Base-by-base conservation (phyloP, 2,113 vertebrate species). In the Sceloporus undulatus region DNA sequence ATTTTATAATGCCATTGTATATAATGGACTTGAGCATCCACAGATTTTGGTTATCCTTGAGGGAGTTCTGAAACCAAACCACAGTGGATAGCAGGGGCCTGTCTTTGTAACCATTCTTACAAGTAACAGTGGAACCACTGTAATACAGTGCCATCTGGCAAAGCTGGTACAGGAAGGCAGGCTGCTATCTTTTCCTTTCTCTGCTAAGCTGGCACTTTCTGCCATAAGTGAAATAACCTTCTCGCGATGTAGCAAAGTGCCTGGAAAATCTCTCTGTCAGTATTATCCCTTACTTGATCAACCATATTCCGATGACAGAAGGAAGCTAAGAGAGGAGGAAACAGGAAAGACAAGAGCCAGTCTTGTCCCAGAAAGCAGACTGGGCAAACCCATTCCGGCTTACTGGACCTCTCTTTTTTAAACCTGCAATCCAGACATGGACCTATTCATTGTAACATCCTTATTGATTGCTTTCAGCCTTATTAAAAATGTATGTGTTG, bases 401-500 rank as follows among this genome's bases (percentile, higher is more conserved):
- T 48, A 48, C 68, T 19, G 38, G 38, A 27, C 80, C 11, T 42
- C 38, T 48, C 23, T 27, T 42, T 56, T 68, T 40, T 40, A 27
- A 82, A 48, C 80, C 62, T 42, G 62, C 29, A 48, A 6, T 68
- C 80, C 80, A 68, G 62, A 42, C 80, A 71, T 23, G 27, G 27
- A 70, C 25, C 81, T 83, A 71, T 71, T 70, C 70, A 71, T 42
- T 52, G 65, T 48, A 83, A 52, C 16, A 34, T 16, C n/a, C 73
- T 29, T 5, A 68, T 21, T 71, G 88, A 85, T 38, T 14, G 54
- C 38, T 86, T 87, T 66, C 87, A 89, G 87, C 89, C 84, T 85
- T 90, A 68, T 88, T 86, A 62, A 70, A 93, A 92, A 79, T 76
- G 38, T 88, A 25, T 89, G 16, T 91, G 82, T 82, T 94, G 54